These are phyloP conservation scores for Brienomyrus brachyistius DNA, from an alignment of 2,113 vertebrate species.

Conservation along the genomic window DNA sequence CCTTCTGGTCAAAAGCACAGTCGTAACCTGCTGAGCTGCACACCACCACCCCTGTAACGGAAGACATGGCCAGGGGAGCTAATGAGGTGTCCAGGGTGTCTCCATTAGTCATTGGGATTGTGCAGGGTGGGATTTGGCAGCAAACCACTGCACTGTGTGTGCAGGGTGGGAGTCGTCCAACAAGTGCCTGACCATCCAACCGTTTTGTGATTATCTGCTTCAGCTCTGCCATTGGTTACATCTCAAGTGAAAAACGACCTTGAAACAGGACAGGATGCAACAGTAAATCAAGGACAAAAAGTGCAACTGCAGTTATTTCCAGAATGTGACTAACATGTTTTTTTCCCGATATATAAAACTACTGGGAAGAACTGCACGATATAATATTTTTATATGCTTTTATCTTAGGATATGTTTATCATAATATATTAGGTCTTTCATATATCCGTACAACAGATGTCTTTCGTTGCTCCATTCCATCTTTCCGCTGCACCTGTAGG, in stretches of 20 bases:
- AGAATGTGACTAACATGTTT: neutral
- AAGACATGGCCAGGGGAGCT: neutral
- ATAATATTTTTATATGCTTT: neutral
- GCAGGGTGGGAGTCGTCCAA: neutral
- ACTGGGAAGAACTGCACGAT: neutral
- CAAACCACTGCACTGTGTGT: neutral
- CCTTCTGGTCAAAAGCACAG: neutral
- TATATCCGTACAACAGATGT: neutral
- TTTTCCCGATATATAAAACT: neutral
- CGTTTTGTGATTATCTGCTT: neutral
- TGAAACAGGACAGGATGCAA: neutral
- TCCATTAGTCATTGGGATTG: neutral
- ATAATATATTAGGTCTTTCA: neutral
- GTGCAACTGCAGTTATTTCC: neutral
- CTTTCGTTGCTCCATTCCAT: neutral
- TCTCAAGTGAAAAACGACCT: neutral
- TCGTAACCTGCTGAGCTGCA: neutral
- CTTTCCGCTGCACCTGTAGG: neutral
- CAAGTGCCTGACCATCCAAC: neutral
- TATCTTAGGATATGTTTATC: neutral
- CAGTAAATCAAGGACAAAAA: neutral
- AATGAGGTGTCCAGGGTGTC: neutral
- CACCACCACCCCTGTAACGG: neutral
- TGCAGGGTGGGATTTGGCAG: neutral
- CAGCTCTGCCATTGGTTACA: neutral